Evolutionary conservation across 1,140 invertebrate genomes (phyloP).

Genomic region (Ceratitis capitata): DNA sequence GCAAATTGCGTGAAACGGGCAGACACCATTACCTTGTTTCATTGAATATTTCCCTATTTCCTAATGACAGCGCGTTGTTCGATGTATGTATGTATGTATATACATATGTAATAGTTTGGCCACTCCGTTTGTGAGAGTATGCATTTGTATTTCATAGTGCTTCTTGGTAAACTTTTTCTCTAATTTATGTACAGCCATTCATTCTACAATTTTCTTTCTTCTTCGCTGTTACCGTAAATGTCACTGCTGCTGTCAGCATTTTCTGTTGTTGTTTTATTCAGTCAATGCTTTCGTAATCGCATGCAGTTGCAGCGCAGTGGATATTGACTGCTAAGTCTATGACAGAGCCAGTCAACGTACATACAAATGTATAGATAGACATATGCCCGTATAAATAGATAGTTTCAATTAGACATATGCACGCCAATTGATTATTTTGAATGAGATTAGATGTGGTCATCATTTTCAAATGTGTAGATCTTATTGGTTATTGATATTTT

Average conservation of each 20-base stretch:
- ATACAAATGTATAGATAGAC: no score
- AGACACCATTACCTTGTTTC: background rate
- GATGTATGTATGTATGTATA: background rate
- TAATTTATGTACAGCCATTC: background rate
- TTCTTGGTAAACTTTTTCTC: no score
- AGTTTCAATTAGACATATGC: no score
- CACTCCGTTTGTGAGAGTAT: background rate
- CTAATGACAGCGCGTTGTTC: background rate
- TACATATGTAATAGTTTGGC: background rate
- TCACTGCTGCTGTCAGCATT: background rate
- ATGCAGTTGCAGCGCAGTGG: background rate
- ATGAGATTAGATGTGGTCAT: no score
- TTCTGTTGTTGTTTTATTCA: background rate
- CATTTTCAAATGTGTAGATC: no score
- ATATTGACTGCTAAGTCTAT: background rate
- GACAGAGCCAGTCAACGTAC: no score
- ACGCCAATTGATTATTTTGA: no score
- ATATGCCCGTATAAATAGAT: background rate
- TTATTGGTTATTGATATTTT: no score
- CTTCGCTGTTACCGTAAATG: background rate
- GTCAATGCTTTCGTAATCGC: constrained; percentile 12
- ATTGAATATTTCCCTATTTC: constrained; percentile 22
- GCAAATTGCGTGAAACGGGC: constrained; percentile 12
- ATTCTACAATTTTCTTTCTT: background rate
- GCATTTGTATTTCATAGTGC: background rate